Evolutionary conservation across 1,140 invertebrate genomes (phyloP).

Genomic region (Hermatobates lingyangjiaoensis): DNA sequence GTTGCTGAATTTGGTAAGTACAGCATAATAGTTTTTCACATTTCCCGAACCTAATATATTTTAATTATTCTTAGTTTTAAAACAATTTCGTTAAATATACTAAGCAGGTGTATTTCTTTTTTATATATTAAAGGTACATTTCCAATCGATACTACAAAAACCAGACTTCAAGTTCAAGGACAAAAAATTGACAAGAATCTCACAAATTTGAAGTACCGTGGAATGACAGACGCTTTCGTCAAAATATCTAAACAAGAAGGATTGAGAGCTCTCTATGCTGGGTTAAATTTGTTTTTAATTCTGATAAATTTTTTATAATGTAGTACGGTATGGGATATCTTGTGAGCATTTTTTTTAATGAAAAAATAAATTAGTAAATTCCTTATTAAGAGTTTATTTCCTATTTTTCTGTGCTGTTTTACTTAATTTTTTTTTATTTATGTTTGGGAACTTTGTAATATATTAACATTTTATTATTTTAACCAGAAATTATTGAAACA

Average conservation of each 20-base stretch:
- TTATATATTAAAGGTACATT: conserved; percentile 63
- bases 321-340: too few relatives aligned
- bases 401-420: too few relatives aligned
- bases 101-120: conserved; percentile 8
- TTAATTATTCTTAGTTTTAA: background rate
- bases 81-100: conserved; percentile 4
- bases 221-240: conserved; percentile 77
- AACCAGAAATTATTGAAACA: too few relatives aligned
- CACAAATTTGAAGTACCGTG: conserved; percentile 61
- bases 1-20: conserved; percentile 77
- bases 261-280: conserved; percentile 55
- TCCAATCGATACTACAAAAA: conserved; percentile 91
- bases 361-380: too few relatives aligned
- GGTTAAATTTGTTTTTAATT: conserved; percentile 33
- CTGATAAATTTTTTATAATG: background rate
- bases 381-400: too few relatives aligned
- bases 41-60: background rate
- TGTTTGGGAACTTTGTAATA: too few relatives aligned
- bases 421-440: too few relatives aligned
- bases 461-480: too few relatives aligned
- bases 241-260: conserved; percentile 71
- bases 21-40: background rate
- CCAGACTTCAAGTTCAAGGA: conserved; percentile 84
- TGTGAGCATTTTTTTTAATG: too few relatives aligned
- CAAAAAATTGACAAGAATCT: conserved; percentile 62